These are phyloP conservation scores for Nannospalax galili DNA, from an alignment of 2,113 vertebrate genomes.

Conservation along the genomic window DNA sequence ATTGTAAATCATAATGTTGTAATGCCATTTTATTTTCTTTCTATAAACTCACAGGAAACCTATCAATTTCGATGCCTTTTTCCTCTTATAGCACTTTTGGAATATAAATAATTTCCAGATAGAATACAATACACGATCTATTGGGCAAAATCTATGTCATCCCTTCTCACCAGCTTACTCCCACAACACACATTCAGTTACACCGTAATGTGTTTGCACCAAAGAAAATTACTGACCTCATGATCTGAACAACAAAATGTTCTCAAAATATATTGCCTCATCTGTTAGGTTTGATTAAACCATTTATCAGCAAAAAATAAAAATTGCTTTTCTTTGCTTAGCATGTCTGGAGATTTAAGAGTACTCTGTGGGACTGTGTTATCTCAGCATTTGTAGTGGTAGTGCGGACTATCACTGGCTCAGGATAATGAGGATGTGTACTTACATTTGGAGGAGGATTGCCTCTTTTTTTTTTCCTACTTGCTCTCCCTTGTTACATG, in stretches of 20 bases:
- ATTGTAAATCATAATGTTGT: conserved; percentile 40
- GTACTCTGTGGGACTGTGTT: conserved; percentile 13
- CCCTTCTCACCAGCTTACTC: neutral
- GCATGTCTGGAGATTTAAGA: conserved; percentile 38
- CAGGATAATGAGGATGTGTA: neutral
- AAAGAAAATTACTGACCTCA: conserved; percentile 78
- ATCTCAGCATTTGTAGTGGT: conserved; percentile 14
- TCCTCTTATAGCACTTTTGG: conserved; percentile 63
- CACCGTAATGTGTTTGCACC: conserved; percentile 65
- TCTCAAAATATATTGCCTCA: conserved; percentile 70
- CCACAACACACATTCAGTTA: conserved; percentile 36
- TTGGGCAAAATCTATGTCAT: conserved; percentile 67
- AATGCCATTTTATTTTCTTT: conserved; percentile 68
- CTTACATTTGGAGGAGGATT: conserved; percentile 6
- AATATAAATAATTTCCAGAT: conserved; percentile 72
- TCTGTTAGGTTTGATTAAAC: conserved; percentile 80
- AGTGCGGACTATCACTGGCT: neutral
- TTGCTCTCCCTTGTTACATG: neutral
- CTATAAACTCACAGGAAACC: conserved; percentile 63
- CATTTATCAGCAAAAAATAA: conserved; percentile 73
- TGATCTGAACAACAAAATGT: conserved; percentile 66
- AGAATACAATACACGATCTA: conserved; percentile 61
- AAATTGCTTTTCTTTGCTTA: conserved; percentile 68
- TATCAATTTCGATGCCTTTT: conserved; percentile 44
- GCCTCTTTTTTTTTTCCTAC: neutral